Evolutionary conservation across 2,888 invertebrate species (phyloP).

Genomic region (Colletes collaris): DNA sequence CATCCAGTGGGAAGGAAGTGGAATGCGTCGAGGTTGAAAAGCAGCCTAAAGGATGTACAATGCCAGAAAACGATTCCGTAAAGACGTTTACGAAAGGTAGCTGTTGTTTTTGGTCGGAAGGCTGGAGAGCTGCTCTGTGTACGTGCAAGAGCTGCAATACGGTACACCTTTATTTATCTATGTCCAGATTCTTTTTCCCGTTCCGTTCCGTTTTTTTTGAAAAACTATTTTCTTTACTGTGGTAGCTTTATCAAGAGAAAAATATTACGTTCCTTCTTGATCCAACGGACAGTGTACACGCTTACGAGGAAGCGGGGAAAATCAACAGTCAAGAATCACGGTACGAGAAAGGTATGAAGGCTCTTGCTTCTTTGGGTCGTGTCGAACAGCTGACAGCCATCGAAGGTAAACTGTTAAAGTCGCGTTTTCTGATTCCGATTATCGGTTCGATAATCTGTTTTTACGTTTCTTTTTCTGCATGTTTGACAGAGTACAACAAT

Average conservation of each 20-base stretch:
- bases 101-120: slow-evolving; percentile 89
- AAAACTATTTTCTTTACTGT: neutral
- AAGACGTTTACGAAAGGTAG: slow-evolving; percentile 83
- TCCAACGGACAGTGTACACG: slow-evolving; percentile 91
- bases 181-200: no score
- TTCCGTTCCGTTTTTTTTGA: no score
- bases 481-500: slow-evolving; percentile 90
- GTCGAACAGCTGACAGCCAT: slow-evolving; percentile 94
- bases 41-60: slow-evolving; percentile 68
- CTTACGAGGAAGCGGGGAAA: slow-evolving; percentile 91
- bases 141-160: slow-evolving; percentile 86
- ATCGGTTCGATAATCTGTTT: neutral
- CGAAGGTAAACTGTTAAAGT: slow-evolving; percentile 81
- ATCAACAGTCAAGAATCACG: slow-evolving; percentile 85
- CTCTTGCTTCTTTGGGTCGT: slow-evolving; percentile 91
- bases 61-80: slow-evolving; percentile 62
- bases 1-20: slow-evolving; percentile 50
- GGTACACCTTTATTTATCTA: slow-evolving; percentile 52
- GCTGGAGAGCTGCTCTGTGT: slow-evolving; percentile 91
- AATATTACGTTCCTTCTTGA: slow-evolving; percentile 90
- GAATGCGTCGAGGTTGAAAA: slow-evolving; percentile 65
- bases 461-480: neutral
- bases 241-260: slow-evolving; percentile 88
- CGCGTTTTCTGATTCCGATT: neutral
- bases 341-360: slow-evolving; percentile 91